These are phyloP conservation scores for Heptranchias perlo DNA, from an alignment of 2,113 vertebrate species.

Conservation along the genomic window DNA sequence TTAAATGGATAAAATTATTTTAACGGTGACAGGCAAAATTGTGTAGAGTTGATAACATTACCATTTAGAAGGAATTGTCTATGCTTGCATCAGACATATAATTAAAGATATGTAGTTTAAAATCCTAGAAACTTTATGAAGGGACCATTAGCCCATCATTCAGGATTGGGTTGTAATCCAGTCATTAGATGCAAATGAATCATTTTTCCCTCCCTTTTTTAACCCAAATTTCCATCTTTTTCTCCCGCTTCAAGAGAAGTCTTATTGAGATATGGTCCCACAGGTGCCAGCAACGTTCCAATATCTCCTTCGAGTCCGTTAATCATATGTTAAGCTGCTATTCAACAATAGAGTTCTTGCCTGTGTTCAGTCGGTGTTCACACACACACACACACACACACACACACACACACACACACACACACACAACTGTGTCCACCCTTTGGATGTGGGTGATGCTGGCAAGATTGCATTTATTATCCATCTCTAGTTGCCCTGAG, in stretches of 20 bases:
- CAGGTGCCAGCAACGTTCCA: neutral
- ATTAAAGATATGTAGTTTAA: neutral
- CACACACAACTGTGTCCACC: neutral
- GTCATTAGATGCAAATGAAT: neutral
- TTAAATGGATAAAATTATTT: neutral
- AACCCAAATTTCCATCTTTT: neutral
- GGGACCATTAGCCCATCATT: neutral
- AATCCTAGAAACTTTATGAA: neutral
- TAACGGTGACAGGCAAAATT: neutral
- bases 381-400: too few relatives aligned
- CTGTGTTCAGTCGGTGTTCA: neutral
- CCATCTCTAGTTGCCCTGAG: neutral
- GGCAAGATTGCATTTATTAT: neutral
- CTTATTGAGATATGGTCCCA: neutral
- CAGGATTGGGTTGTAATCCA: neutral
- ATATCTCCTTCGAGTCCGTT: neutral
- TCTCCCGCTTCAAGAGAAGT: neutral
- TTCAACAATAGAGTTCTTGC: neutral
- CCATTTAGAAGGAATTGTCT: neutral
- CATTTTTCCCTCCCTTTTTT: neutral
- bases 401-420: too few relatives aligned
- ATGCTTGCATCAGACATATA: neutral
- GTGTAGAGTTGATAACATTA: neutral
- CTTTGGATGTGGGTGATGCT: neutral
- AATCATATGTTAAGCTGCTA: neutral